A percentile compares a stretch with the other conserved stretches of the same genome.
These are phyloP conservation scores for Zoanthus sociatus DNA, from an alignment of 92 coral and sea anemone species.

Conservation along the genomic window DNA sequence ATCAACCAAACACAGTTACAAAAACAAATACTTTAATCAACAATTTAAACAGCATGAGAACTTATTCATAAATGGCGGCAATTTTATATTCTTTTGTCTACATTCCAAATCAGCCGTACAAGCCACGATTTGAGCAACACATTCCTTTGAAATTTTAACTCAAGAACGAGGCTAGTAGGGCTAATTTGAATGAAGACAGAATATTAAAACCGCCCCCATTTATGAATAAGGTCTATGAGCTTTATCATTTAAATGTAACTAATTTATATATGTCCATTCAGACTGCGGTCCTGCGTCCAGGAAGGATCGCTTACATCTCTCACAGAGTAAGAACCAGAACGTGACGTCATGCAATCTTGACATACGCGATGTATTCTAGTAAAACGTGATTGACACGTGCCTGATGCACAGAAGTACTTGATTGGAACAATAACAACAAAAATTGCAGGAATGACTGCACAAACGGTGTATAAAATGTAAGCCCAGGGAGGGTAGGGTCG, in stretches of 20 bases:
- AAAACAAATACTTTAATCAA: no score
- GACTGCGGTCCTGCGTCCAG: slow-evolving; percentile 4
- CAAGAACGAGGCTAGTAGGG: no score
- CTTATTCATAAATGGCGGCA: no score
- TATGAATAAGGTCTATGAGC: no score
- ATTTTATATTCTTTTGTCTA: no score
- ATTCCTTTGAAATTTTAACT: no score
- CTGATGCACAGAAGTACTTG: slow-evolving; percentile 37
- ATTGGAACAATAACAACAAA: slow-evolving; percentile 66
- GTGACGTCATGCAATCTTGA: slow-evolving; percentile 20
- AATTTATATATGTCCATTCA: slow-evolving; percentile 13
- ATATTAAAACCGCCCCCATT: no score
- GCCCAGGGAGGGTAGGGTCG: slow-evolving; percentile 88
- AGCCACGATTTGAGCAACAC: no score
- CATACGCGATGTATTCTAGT: slow-evolving; percentile 8
- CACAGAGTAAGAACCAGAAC: slow-evolving; percentile 18
- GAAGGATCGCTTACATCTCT: slow-evolving; percentile 21
- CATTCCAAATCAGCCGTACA: no score
- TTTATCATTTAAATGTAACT: background rate
- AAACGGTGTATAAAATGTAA: slow-evolving; percentile 54
- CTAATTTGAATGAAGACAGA: no score
- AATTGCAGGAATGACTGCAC: slow-evolving; percentile 61
- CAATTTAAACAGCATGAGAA: no score
- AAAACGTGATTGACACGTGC: slow-evolving; percentile 10
- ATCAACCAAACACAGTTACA: no score